Conservation (phyloP, 2,888 invertebrate species). For the Drosophila pseudotakahashii region DNA sequence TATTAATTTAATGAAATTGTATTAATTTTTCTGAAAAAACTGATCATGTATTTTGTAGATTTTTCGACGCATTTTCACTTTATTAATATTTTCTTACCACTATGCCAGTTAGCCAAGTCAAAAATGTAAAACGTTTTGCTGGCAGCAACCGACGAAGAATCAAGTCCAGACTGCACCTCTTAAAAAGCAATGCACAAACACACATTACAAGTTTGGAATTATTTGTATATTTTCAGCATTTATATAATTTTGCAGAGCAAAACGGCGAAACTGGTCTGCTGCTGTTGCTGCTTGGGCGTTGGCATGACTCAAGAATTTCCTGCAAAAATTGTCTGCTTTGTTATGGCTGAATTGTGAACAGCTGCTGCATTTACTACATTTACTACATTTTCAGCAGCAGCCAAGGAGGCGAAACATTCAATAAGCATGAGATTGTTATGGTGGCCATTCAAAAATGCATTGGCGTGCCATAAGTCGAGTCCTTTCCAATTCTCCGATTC, state of each 20-base stretch:
- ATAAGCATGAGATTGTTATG: conserved; percentile 23
- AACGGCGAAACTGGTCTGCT: conserved; percentile 67
- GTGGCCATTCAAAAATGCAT: conserved; percentile 4
- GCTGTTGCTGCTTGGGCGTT: conserved; percentile 59
- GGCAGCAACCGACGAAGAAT: conserved; percentile 53
- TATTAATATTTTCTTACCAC: conserved; percentile 21
- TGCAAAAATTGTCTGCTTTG: conserved; percentile 45
- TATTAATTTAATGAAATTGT: too few relatives aligned
- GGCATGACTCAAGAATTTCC: conserved; percentile 75
- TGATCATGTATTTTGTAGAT: too few relatives aligned
- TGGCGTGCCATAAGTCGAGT: background rate
- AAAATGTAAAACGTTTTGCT: conserved; percentile 56
- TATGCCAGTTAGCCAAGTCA: conserved; percentile 49
- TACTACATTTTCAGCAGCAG: conserved; percentile 4
- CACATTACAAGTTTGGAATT: conserved; percentile 37
- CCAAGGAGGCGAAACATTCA: background rate
- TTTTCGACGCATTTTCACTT: too few relatives aligned
- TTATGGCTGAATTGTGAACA: conserved; percentile 36
- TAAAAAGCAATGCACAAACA: conserved; percentile 45
- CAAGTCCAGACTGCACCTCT: conserved; percentile 69
- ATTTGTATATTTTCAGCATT: conserved; percentile 57
- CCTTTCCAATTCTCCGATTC: background rate
- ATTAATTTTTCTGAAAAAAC: too few relatives aligned
- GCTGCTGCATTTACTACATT: conserved; percentile 29
- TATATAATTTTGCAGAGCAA: conserved; percentile 73